Conservation (phyloP, 1,140 invertebrate species). For the Lepidurus apus region DNA sequence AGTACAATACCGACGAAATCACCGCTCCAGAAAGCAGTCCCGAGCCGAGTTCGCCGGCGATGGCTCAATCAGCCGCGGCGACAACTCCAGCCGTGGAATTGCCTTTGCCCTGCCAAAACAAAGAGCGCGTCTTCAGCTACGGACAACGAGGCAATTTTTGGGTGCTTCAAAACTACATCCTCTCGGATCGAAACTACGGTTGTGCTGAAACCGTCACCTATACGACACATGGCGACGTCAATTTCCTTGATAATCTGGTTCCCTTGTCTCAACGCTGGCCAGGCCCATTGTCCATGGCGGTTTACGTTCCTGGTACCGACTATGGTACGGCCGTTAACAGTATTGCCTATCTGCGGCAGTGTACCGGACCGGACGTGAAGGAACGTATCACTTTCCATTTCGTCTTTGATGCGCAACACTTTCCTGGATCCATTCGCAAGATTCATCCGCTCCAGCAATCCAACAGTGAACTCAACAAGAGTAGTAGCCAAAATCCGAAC, state of each 20-base stretch:
- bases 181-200: conserved; percentile 44
- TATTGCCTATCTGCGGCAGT: conserved; percentile 63
- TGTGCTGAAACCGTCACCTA: conserved; percentile 85
- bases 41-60: conserved; percentile 30
- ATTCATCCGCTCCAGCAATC: conserved; percentile 35
- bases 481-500: background rate
- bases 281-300: conserved; percentile 65
- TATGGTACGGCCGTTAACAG: conserved; percentile 58
- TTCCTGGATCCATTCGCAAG: conserved; percentile 55
- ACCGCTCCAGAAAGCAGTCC: conserved; percentile 9
- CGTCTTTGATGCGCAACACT: conserved; percentile 77
- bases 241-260: conserved; percentile 81
- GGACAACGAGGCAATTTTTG: conserved; percentile 78
- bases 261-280: conserved; percentile 66
- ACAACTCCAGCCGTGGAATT: conserved; percentile 22
- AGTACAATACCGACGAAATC: conserved; percentile 27
- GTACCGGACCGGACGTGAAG: conserved; percentile 59
- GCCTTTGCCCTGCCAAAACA: conserved; percentile 28
- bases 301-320: conserved; percentile 69
- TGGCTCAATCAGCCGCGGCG: conserved; percentile 1
- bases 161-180: conserved; percentile 82
- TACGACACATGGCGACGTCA: conserved; percentile 85
- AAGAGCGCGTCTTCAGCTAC: conserved; percentile 29
- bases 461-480: conserved; percentile 34
- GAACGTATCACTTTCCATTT: conserved; percentile 77